A percentile compares a stretch with the other conserved stretches of the same genome.
Evolutionary conservation across 1,140 invertebrate genomes (phyloP).

Genomic region (Tetramorium alpestre): DNA sequence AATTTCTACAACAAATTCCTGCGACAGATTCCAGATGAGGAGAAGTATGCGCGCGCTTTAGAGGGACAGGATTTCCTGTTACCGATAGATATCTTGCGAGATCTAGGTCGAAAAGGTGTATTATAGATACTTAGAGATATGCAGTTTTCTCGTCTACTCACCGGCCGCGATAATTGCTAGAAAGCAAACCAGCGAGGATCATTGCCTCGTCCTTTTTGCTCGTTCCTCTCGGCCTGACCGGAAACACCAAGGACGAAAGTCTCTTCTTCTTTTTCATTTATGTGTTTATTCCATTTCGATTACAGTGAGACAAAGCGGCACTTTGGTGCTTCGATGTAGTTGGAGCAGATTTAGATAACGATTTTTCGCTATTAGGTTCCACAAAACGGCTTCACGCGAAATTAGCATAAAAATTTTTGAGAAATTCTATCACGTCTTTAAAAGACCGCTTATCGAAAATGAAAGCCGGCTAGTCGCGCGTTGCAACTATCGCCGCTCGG

Average conservation of each 20-base stretch:
- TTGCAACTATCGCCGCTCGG: constrained; percentile 9
- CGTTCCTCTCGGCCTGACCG: neutral
- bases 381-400: neutral
- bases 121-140: neutral
- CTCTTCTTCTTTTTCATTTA: neutral
- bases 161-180: neutral
- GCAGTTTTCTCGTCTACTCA: neutral
- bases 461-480: constrained; percentile 21
- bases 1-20: neutral
- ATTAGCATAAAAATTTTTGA: constrained; percentile 7
- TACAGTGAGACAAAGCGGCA: neutral
- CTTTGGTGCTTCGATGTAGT: neutral
- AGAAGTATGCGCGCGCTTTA: neutral
- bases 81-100: neutral
- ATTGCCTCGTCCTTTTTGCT: neutral
- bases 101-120: constrained; percentile 15
- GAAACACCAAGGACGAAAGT: neutral
- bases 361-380: neutral
- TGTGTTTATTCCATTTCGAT: neutral
- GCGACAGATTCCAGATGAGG: neutral
- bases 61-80: neutral
- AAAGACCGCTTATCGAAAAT: constrained; percentile 42
- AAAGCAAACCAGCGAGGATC: neutral
- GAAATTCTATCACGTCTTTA: neutral
- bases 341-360: neutral